phyloP scores from a whole-genome alignment of 1,140 invertebrate genomes.

The Panonychus citri region DNA sequence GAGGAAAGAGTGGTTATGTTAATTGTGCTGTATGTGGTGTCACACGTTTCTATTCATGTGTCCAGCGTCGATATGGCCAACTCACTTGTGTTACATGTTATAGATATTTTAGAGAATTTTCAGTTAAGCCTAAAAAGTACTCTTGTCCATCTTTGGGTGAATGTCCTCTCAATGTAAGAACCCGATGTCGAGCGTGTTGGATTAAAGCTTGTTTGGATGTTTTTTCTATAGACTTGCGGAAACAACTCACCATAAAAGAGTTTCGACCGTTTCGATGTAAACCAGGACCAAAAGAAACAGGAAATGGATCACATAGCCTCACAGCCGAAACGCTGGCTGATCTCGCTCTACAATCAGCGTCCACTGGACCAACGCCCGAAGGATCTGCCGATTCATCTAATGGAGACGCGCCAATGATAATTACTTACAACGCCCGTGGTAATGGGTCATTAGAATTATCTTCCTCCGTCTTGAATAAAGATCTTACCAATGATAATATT shows the following conservation, averaged over 20 bases:
- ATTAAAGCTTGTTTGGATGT: conserved; percentile 1
- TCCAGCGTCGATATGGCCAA: conserved; percentile 9
- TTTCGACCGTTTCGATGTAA: background rate
- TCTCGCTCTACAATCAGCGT: background rate
- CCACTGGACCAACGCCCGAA: background rate
- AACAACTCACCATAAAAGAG: background rate
- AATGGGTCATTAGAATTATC: background rate
- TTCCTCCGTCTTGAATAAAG: background rate
- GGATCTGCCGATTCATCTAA: background rate
- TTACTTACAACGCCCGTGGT: background rate
- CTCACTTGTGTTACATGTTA: conserved; percentile 6
- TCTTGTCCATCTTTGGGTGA: conserved; percentile 3
- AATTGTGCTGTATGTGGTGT: conserved; percentile 10
- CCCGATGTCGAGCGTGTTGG: conserved; percentile 2
- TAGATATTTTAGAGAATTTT: conserved; percentile 6
- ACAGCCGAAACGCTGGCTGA: background rate
- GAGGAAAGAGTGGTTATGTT: conserved; percentile 4
- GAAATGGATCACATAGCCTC: background rate
- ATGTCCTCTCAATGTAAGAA: conserved; percentile 1
- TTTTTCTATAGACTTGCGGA: background rate
- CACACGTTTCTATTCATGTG: conserved; percentile 9
- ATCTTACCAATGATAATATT: background rate
- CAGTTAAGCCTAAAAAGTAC: conserved; percentile 5
- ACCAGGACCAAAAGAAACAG: background rate
- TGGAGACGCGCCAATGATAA: background rate